Evolutionary conservation across 2,113 vertebrate genomes (phyloP).

Genomic region (Fregetta grallaria): DNA sequence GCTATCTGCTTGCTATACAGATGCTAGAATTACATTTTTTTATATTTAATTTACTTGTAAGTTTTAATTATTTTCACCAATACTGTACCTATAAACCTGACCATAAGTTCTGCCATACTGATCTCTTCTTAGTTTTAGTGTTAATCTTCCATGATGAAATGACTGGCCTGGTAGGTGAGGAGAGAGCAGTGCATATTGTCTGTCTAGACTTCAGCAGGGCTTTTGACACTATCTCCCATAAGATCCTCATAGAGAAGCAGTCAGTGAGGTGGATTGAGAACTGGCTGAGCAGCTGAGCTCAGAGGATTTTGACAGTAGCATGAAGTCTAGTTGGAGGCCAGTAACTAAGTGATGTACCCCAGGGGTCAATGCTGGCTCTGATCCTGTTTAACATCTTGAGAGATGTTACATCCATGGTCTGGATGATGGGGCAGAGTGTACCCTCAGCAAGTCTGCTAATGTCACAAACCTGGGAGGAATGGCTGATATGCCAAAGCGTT

Average conservation of each 20-base stretch:
- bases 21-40: not conserved
- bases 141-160: not conserved
- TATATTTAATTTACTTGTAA: not conserved
- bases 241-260: not conserved
- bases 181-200: not conserved
- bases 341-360: not conserved
- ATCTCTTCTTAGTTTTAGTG: not conserved
- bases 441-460: not conserved
- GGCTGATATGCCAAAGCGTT: not conserved
- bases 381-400: not conserved
- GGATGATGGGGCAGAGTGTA: not conserved
- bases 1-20: not conserved
- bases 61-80: not conserved
- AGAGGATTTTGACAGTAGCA: not conserved
- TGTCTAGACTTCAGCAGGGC: not conserved
- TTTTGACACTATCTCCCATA: not conserved
- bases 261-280: not conserved
- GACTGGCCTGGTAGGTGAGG: not conserved
- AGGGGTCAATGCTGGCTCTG: not conserved
- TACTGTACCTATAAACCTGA: not conserved
- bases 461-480: not conserved
- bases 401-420: not conserved
- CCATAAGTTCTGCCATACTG: not conserved
- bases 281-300: not conserved
- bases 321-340: not conserved